Evolutionary conservation across 2,797 vertebrate species (phyloP).

Genomic region (Rhinogobio ventralis): DNA sequence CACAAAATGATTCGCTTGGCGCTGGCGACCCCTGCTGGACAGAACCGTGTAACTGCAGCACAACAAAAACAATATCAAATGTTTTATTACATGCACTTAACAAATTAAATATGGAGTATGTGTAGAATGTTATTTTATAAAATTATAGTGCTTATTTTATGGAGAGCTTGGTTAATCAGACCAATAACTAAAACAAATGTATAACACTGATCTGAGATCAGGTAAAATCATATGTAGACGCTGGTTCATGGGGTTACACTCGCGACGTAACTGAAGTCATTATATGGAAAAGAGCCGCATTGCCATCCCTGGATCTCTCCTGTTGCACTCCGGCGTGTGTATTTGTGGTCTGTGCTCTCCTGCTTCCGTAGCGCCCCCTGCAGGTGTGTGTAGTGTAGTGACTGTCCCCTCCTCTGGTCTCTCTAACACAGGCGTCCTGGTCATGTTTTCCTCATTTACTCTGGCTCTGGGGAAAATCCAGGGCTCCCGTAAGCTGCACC

Average conservation of each 20-base stretch:
- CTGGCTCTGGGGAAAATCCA: conserved; percentile 87
- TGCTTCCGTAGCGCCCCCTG: background rate
- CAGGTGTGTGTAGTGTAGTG: conserved; percentile 45
- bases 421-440: conserved; percentile 82
- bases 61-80: too few relatives aligned
- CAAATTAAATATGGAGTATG: background rate
- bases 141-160: too few relatives aligned
- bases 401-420: conserved; percentile 49
- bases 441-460: conserved; percentile 87
- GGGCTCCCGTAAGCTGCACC: conserved; percentile 85
- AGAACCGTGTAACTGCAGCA: too few relatives aligned
- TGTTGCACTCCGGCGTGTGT: too few relatives aligned
- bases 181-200: too few relatives aligned
- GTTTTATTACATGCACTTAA: background rate
- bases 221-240: too few relatives aligned
- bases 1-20: too few relatives aligned
- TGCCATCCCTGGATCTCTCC: background rate
- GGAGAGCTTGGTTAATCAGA: too few relatives aligned
- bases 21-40: too few relatives aligned
- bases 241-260: too few relatives aligned
- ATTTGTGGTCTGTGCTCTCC: background rate
- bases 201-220: background rate
- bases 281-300: too few relatives aligned
- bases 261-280: too few relatives aligned
- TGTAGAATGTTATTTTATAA: background rate